Percentiles rank a stretch among this genome's conserved stretches.
Conservation (phyloP, 2,888 invertebrate genomes). For the Heliconius erato region DNA sequence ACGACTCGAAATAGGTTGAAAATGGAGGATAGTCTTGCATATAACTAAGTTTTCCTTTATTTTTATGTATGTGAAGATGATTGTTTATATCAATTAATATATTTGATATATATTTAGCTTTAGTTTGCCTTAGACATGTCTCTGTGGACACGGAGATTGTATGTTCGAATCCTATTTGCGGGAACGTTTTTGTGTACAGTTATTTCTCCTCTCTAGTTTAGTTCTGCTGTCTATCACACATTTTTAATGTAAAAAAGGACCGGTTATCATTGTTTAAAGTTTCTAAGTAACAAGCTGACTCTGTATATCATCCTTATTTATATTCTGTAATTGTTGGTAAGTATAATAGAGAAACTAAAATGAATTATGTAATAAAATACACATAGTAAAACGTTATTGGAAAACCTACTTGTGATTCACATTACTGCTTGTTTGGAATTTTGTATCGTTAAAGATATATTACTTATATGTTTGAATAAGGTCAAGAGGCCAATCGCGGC, state of each 20-base stretch:
- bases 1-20: no score
- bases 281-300: background rate
- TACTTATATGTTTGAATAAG: background rate
- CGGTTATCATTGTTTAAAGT: background rate
- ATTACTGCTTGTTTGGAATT: slow-evolving; percentile 2
- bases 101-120: no score
- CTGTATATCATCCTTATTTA: background rate
- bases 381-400: background rate
- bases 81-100: no score
- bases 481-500: no score
- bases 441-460: background rate
- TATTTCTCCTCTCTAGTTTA: no score
- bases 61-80: no score
- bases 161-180: no score
- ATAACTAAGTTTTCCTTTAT: no score
- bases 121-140: no score
- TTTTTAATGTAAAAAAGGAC: background rate
- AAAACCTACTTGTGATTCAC: slow-evolving; percentile 5
- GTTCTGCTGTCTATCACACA: background rate
- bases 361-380: slow-evolving; percentile 18
- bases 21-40: no score
- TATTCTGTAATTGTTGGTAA: background rate
- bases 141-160: no score
- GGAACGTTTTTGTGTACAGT: no score
- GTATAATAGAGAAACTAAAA: background rate